A percentile compares a stretch with the other conserved stretches of the same genome.
Evolutionary conservation across 2,888 invertebrate species (phyloP).

Genomic region (Lithophane socia): DNA sequence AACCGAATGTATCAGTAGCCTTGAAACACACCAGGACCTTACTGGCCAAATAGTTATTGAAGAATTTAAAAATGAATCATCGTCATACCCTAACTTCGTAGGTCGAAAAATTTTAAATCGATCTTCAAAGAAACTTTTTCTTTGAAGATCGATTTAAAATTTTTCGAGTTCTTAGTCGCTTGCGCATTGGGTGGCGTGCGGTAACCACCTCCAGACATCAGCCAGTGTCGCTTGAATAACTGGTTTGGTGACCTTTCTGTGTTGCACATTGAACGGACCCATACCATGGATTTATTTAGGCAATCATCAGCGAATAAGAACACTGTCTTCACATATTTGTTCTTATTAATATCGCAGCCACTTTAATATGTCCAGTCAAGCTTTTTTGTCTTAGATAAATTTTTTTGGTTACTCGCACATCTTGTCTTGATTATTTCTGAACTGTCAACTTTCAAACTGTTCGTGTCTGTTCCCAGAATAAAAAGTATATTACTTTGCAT

Average conservation of each 20-base stretch:
- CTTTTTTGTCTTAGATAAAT: slow-evolving; percentile 6
- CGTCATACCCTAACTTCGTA: slow-evolving; percentile 21
- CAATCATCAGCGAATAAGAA: slow-evolving; percentile 63
- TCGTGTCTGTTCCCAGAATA: slow-evolving; percentile 3
- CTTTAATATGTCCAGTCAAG: background rate
- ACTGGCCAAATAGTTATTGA: background rate
- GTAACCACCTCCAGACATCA: slow-evolving; percentile 63
- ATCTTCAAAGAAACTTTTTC: slow-evolving; percentile 6
- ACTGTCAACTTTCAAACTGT: slow-evolving; percentile 11
- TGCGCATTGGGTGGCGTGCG: slow-evolving; percentile 65
- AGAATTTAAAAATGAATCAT: background rate
- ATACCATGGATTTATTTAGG: slow-evolving; percentile 71
- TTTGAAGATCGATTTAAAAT: slow-evolving; percentile 15
- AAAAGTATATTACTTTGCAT: slow-evolving; percentile 28
- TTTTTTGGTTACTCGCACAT: slow-evolving; percentile 13
- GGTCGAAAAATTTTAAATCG: slow-evolving; percentile 22
- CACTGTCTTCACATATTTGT: slow-evolving; percentile 32
- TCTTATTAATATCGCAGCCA: slow-evolving; percentile 25
- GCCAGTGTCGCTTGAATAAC: slow-evolving; percentile 83
- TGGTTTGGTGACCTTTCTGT: slow-evolving; percentile 87
- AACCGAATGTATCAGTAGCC: slow-evolving; percentile 24
- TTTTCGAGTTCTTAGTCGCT: slow-evolving; percentile 39
- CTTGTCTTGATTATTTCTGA: slow-evolving; percentile 18
- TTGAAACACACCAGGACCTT: slow-evolving; percentile 20
- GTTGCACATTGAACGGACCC: slow-evolving; percentile 78